Base-by-base conservation (phyloP, 2,888 invertebrate genomes). In the Rotaria magnacalcarata region DNA sequence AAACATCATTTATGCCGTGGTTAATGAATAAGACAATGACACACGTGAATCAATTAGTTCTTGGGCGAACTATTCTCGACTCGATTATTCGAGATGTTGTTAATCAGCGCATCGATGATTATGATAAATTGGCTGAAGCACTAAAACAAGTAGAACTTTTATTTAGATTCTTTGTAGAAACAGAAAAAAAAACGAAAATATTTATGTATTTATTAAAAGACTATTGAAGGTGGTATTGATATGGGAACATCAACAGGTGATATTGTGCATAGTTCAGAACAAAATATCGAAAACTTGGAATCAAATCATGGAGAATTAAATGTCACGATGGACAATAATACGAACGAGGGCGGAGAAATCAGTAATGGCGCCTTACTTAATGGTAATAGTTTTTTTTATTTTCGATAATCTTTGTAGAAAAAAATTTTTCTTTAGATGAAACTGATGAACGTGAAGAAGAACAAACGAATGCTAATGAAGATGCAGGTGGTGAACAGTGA, bases 1-100 rank as follows among this genome's bases (percentile, higher is more conserved):
- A 92, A 88, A 90, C 90, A 88, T 93, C 94, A 86, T 95, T 95
- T 92, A 93, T 95, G 93, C 95, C 96, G 85, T 96, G 96, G 96
- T 92, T 96, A 88, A 94, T 95, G 92, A 93, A 93, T 85, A 94
- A 95, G 91, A 95, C 96, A 84, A 94, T 94, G 85, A 92, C 93
- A 87, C 95, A 96, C 92, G 93, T 96, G 89, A 94, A 95, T 89
- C 94, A 94, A 87, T 94, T 95, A 91, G 93, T 95, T 88, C 94
- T 94, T 89, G 95, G 95, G 88, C 93, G 95, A 87, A 94, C 95
- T 90, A 93, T 96, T 87, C 93, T 96, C 85, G 94, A 94, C 89
- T 94, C 94, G 93, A 91, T 92, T 87, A 87, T 91, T 56, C 88
- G 90, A 6, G 90, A 90, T 74, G 90, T 91, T 21, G 90, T 90